phyloP scores from a whole-genome alignment of 2,888 invertebrate species.

The Unio pictorum region DNA sequence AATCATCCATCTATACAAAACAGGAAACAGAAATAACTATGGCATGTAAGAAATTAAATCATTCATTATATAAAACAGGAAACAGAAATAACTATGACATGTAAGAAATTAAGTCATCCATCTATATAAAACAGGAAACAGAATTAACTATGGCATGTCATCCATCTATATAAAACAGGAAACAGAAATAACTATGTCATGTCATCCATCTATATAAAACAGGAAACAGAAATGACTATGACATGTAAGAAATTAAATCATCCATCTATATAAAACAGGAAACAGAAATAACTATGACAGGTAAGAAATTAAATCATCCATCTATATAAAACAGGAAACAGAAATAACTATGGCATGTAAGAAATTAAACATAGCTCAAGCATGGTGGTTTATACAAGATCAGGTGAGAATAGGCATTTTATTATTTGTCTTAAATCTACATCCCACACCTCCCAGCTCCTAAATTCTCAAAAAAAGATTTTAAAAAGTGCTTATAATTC shows the following conservation, averaged over 20 bases:
- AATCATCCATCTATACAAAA: conserved; percentile 84
- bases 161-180: conserved; percentile 80
- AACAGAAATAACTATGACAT: neutral
- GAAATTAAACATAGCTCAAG: neutral
- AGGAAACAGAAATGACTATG: neutral
- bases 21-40: neutral
- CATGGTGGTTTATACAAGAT: too few species aligned
- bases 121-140: conserved; percentile 72
- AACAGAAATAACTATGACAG: neutral
- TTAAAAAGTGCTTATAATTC: too few species aligned
- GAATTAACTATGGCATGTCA: conserved; percentile 78
- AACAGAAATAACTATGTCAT: conserved; percentile 72
- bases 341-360: neutral
- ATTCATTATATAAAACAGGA: conserved; percentile 78
- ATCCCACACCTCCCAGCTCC: too few species aligned
- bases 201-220: conserved; percentile 84
- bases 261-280: conserved; percentile 80
- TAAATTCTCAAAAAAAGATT: too few species aligned
- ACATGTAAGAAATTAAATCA: conserved; percentile 73
- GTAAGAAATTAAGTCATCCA: conserved; percentile 80
- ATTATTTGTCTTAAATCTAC: too few species aligned
- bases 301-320: conserved; percentile 80
- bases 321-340: conserved; percentile 72
- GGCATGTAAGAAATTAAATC: conserved; percentile 73
- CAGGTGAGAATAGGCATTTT: too few species aligned